These are phyloP conservation scores for Prinia subflava DNA, from an alignment of 2,113 vertebrate genomes.

Conservation along the genomic window DNA sequence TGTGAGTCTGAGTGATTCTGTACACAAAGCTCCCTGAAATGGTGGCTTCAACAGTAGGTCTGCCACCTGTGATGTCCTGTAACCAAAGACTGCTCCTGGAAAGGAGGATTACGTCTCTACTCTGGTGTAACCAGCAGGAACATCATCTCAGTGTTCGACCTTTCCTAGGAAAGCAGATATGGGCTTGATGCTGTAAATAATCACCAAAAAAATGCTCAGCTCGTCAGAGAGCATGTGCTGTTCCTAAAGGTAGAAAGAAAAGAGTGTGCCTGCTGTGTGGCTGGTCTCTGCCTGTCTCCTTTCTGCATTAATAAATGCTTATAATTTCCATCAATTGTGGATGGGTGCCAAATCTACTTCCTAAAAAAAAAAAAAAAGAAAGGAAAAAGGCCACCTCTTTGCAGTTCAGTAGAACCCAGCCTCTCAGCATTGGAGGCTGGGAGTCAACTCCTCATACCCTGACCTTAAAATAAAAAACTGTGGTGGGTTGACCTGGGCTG, in stretches of 20 bases:
- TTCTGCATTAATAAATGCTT: background rate
- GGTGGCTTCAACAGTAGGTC: background rate
- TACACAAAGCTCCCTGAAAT: background rate
- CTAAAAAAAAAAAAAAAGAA: background rate
- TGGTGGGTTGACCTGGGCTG: background rate
- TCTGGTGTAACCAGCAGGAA: background rate
- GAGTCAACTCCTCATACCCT: background rate
- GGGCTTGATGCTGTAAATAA: background rate
- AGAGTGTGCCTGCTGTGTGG: background rate
- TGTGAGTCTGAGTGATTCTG: background rate
- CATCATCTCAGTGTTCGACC: background rate
- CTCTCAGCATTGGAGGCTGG: rapidly evolving
- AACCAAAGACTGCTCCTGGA: background rate
- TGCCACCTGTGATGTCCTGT: background rate
- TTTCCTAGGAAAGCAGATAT: background rate
- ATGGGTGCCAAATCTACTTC: background rate
- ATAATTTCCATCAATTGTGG: background rate
- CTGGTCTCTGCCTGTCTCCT: background rate
- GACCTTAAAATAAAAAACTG: background rate
- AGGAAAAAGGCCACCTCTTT: background rate
- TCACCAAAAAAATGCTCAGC: background rate
- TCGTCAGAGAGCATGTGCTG: background rate
- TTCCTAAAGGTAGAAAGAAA: background rate
- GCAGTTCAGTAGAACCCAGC: too few species aligned
- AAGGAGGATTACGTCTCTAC: background rate